A percentile compares a stretch with the other conserved stretches of the same genome.
These are phyloP conservation scores for Trogon melanurus DNA, from an alignment of 2,113 vertebrate species.

Conservation along the genomic window DNA sequence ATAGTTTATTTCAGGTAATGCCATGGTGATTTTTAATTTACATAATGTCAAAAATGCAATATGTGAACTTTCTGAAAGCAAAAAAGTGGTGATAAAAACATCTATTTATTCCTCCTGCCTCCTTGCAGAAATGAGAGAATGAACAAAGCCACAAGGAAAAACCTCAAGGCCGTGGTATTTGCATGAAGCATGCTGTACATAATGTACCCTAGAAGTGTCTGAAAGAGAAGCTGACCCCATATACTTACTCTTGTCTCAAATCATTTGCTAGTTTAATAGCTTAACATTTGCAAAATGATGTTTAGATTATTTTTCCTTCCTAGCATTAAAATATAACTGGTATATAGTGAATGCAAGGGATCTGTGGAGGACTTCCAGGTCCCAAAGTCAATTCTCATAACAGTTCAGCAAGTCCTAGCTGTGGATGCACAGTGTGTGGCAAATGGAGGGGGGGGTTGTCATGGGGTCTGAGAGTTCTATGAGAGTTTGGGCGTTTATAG, in stretches of 20 bases:
- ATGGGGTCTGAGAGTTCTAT: not conserved
- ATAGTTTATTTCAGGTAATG: slow-evolving; percentile 60
- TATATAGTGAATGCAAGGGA: not conserved
- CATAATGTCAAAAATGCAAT: slow-evolving; percentile 60
- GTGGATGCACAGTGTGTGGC: not conserved
- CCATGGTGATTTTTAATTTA: slow-evolving; percentile 56
- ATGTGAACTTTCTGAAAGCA: slow-evolving; percentile 55
- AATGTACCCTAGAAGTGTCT: slow-evolving; percentile 21
- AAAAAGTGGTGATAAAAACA: slow-evolving; percentile 66
- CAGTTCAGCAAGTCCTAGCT: not conserved
- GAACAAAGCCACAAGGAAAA: slow-evolving; percentile 49
- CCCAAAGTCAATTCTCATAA: not conserved
- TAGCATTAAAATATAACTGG: not conserved
- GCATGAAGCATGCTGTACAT: slow-evolving; percentile 6
- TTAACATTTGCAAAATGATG: slow-evolving; percentile 64
- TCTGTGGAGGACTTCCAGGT: not conserved
- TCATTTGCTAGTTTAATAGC: slow-evolving; percentile 67
- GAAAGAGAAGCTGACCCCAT: slow-evolving; percentile 52
- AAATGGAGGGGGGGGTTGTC: not conserved
- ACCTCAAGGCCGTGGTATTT: slow-evolving; percentile 31
- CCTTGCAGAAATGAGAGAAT: slow-evolving; percentile 17
- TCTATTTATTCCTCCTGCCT: slow-evolving; percentile 60
- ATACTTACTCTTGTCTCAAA: slow-evolving; percentile 58
- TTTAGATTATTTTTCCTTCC: slow-evolving; percentile 23
- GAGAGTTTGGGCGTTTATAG: fast-evolving